These are phyloP conservation scores for Matsumurasca onukii DNA, from an alignment of 1,140 invertebrate species.

Conservation along the genomic window DNA sequence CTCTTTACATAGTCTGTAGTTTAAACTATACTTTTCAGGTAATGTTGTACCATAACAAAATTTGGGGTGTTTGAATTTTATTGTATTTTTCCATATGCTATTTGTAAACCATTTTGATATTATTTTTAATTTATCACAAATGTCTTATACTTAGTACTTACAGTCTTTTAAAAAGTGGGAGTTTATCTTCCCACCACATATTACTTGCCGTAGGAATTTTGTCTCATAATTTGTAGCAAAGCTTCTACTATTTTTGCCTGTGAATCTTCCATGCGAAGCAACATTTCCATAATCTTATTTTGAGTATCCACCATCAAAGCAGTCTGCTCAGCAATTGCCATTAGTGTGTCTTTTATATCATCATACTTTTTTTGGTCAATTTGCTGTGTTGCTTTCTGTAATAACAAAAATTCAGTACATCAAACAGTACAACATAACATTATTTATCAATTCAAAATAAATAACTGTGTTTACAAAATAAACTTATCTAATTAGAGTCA, in stretches of 20 bases:
- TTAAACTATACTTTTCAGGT: too few relatives aligned
- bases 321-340: neutral
- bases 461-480: neutral
- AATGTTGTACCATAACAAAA: too few relatives aligned
- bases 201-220: conserved; percentile 8
- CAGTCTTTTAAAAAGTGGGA: too few relatives aligned
- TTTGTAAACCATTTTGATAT: too few relatives aligned
- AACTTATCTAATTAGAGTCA: neutral
- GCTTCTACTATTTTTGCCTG: conserved; percentile 3
- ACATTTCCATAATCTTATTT: neutral
- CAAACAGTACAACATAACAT: neutral
- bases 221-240: neutral
- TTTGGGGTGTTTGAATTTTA: too few relatives aligned
- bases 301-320: neutral
- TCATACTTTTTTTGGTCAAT: conserved; percentile 3
- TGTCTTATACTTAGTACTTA: too few relatives aligned
- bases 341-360: neutral
- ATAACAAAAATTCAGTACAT: neutral
- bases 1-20: too few relatives aligned
- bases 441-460: neutral
- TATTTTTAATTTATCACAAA: too few relatives aligned
- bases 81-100: too few relatives aligned
- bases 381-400: neutral
- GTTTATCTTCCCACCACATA: too few relatives aligned
- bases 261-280: conserved; percentile 7